phyloP scores from a whole-genome alignment of 2,888 invertebrate genomes.

The Yponomeuta malinellus region DNA sequence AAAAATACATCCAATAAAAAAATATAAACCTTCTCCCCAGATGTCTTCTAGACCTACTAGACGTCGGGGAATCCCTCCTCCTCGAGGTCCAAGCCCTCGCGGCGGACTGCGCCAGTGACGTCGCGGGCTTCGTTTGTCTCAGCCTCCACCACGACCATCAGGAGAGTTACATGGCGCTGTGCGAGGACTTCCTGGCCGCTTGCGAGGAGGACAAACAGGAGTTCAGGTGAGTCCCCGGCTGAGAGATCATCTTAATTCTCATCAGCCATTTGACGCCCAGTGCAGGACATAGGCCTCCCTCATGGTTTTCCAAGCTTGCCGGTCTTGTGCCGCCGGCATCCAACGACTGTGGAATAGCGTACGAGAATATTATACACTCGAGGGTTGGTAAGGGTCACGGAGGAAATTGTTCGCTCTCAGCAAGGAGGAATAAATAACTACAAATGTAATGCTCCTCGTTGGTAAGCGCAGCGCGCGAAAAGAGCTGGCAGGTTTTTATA shows the following conservation, averaged over 20 bases:
- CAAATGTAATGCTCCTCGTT: too few relatives aligned
- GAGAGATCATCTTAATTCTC: too few relatives aligned
- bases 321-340: too few relatives aligned
- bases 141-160: constrained; percentile 34
- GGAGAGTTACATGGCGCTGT: constrained; percentile 34
- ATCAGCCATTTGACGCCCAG: constrained; percentile 7
- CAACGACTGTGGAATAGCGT: too few relatives aligned
- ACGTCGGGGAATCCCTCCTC: constrained; percentile 33
- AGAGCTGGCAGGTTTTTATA: too few relatives aligned
- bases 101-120: constrained; percentile 25
- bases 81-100: constrained; percentile 36
- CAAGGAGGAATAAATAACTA: too few relatives aligned
- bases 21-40: constrained; percentile 27
- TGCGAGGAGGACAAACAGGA: constrained; percentile 30
- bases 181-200: constrained; percentile 33
- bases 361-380: too few relatives aligned
- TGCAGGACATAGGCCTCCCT: constrained; percentile 19
- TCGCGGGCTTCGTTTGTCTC: constrained; percentile 42
- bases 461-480: too few relatives aligned
- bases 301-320: too few relatives aligned
- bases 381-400: too few relatives aligned
- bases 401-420: too few relatives aligned
- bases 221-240: constrained; percentile 33
- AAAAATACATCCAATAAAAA: too few relatives aligned
- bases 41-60: constrained; percentile 40